A percentile compares a stretch with the other conserved stretches of the same genome.
These are phyloP conservation scores for Perca flavescens DNA, from an alignment of 2,113 vertebrate genomes.

Conservation along the genomic window DNA sequence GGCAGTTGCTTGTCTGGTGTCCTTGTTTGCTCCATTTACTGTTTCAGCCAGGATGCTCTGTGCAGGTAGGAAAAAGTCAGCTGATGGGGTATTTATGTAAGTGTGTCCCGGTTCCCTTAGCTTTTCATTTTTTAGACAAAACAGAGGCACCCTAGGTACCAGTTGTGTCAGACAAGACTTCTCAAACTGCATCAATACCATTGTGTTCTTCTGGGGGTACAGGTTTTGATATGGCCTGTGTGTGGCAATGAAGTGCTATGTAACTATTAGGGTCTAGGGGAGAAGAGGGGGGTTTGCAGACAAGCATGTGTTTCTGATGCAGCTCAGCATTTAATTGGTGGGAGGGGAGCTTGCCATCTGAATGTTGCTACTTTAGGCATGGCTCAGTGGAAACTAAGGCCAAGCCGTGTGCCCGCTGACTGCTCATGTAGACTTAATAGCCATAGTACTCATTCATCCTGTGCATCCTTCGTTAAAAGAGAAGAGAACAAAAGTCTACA, in stretches of 20 bases:
- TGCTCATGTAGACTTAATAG: conserved; percentile 45
- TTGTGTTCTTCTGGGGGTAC: conserved; percentile 2
- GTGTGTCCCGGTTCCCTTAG: neutral
- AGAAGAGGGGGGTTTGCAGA: conserved; percentile 29
- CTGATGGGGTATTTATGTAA: neutral
- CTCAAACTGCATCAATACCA: neutral
- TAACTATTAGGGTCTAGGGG: conserved; percentile 37
- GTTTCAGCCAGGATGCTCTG: conserved; percentile 10
- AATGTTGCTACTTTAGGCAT: conserved; percentile 33
- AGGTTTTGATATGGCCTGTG: conserved; percentile 15
- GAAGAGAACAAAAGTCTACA: conserved; percentile 12
- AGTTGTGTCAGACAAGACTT: neutral
- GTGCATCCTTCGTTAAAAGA: conserved; percentile 26
- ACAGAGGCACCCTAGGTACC: neutral
- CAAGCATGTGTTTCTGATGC: conserved; percentile 43
- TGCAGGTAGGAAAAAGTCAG: neutral
- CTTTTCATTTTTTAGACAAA: neutral
- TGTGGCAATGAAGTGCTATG: conserved; percentile 41
- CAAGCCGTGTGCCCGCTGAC: conserved; percentile 28
- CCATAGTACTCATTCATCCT: conserved; percentile 14
- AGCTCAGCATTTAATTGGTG: conserved; percentile 44
- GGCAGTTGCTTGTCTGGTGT: neutral
- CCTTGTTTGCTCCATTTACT: conserved; percentile 4
- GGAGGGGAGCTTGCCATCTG: conserved; percentile 30
- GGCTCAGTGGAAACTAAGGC: conserved; percentile 46